A percentile compares a stretch with the other conserved stretches of the same genome.
phyloP scores from a whole-genome alignment of 2,888 invertebrate species.

The Zelleria hepariella region DNA sequence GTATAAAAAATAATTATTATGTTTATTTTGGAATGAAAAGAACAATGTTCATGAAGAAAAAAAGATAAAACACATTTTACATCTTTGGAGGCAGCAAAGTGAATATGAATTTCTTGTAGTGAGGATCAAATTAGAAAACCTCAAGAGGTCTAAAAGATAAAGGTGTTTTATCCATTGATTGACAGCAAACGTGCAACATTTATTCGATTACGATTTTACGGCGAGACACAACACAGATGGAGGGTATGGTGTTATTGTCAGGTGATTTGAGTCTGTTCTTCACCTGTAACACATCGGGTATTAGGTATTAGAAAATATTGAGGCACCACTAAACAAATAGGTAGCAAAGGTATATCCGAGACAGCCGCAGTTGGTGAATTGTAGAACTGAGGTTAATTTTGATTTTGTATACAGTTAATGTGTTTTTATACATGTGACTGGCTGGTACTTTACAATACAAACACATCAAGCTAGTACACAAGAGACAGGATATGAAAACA shows the following conservation, averaged over 20 bases:
- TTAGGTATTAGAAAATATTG: not conserved
- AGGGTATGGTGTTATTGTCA: not conserved
- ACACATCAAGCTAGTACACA: not conserved
- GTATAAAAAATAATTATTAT: no score
- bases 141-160: not conserved
- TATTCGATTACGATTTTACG: not conserved
- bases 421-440: not conserved
- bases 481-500: not conserved
- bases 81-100: no score
- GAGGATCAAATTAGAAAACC: no score
- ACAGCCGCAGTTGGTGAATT: no score
- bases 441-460: not conserved
- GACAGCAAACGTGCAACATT: slow-evolving; percentile 1
- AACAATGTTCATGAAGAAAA: no score
- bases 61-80: slow-evolving; percentile 2
- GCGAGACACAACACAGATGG: not conserved
- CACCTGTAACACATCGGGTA: not conserved
- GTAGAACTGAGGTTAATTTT: no score
- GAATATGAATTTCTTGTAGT: no score
- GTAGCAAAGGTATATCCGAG: no score
- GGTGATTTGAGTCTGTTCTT: not conserved
- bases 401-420: no score
- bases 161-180: not conserved
- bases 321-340: no score
- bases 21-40: no score